Percentiles rank a stretch among this genome's conserved stretches.
phyloP scores from a whole-genome alignment of 2,888 invertebrate species.

The Euclidia mi region DNA sequence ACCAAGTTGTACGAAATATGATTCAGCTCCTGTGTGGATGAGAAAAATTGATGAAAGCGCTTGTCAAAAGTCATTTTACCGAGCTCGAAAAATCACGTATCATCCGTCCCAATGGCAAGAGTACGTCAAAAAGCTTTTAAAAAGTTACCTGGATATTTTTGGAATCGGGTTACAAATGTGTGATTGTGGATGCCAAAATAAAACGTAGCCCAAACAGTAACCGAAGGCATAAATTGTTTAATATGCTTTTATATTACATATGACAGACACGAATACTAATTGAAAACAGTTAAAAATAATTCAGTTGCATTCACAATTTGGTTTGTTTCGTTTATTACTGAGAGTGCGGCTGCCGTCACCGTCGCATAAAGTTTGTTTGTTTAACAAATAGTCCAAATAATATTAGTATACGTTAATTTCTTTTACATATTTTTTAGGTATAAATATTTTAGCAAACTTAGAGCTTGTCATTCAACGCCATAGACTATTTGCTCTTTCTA shows the following conservation, averaged over 20 bases:
- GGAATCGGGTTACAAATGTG: conserved; percentile 16
- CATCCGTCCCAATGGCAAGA: conserved; percentile 26
- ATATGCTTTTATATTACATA: background rate
- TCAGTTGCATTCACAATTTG: too few species aligned
- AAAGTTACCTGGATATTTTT: conserved; percentile 32
- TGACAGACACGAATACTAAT: background rate
- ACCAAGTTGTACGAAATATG: conserved; percentile 45
- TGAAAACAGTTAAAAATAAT: too few species aligned
- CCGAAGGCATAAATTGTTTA: conserved; percentile 6
- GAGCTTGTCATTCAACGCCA: too few species aligned
- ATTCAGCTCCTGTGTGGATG: conserved; percentile 30
- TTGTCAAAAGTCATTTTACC: conserved; percentile 38
- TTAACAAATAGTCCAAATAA: too few species aligned
- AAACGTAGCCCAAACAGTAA: conserved; percentile 5
- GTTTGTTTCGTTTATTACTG: too few species aligned
- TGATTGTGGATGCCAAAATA: conserved; percentile 6
- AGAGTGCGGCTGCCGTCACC: too few species aligned
- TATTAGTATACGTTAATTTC: too few species aligned
- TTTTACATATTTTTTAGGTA: too few species aligned
- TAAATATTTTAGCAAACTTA: too few species aligned
- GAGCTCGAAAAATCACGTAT: conserved; percentile 35
- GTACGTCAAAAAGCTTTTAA: conserved; percentile 53
- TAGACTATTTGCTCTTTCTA: too few species aligned
- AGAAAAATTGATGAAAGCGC: conserved; percentile 35
- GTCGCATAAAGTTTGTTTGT: too few species aligned